Base-by-base conservation (phyloP, 2,113 vertebrate genomes). In the Otocyon megalotis region DNA sequence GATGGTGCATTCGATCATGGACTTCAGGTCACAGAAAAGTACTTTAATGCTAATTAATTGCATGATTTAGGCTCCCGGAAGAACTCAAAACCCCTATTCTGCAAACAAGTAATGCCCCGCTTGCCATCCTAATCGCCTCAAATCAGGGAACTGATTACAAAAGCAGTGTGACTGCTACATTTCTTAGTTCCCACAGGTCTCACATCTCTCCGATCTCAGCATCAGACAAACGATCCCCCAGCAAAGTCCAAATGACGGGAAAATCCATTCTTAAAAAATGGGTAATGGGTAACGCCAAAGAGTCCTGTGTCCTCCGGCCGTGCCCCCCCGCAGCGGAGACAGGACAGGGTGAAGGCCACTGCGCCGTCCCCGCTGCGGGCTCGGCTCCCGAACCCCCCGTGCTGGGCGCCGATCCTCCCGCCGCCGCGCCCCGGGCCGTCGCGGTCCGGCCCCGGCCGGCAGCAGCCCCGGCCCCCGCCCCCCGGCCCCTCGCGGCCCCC, bases 1-100 rank as follows among this genome's bases (percentile, higher is more conserved):
- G 76, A 74, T 53, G 5, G 24, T 2, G 62, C 65, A 12, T 53
- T 63, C 48, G 67, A 82, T 65, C 62, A 54, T 92, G 14, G 8
- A 69, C 88, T 76, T 88, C 56, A 4, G 80, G 93, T 60, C 87
- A 60, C 11, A 89, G 72, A 50, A 90, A 93, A 74, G 80, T 63
- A 76, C 67, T 93, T 81, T 76, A 50, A 85, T 32, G 37, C 86
- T 60, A 79, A 96, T 92, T 80, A 97, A 89, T 54, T 83, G 16
- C 12, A 65, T 43, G 67, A 72, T 17, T 20, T 28, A 37, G 71
- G 74, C 14, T 84, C 67, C 58, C 58, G 4, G 48, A 82, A 10
- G 93, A 28, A 35, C 71, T 93, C 54, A 81, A 76, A 93, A 96
- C 24, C 50, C 53, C 63, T 35, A 26, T 83, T 69, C 95, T 58